phyloP scores from a whole-genome alignment of 2,797 vertebrate genomes.

The Huso huso region DNA sequence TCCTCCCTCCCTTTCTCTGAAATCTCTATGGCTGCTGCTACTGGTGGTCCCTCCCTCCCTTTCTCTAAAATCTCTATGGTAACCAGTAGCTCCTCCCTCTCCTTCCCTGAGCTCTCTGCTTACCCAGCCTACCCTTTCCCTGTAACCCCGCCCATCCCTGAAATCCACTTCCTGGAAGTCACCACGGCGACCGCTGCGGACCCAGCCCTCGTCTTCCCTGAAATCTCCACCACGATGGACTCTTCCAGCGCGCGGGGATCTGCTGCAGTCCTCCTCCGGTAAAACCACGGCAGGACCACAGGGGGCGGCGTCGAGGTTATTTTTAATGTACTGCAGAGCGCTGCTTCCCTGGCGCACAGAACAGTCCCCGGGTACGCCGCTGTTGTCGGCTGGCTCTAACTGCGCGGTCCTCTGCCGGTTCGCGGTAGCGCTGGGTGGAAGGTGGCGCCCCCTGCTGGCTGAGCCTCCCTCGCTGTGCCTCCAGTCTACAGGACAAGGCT shows the following conservation, averaged over 20 bases:
- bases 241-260: neutral
- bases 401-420: slow-evolving; percentile 22
- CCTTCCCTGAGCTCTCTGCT: slow-evolving; percentile 10
- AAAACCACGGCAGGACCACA: slow-evolving; percentile 11
- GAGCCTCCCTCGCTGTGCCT: slow-evolving; percentile 25
- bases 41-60: slow-evolving; percentile 16
- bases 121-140: too few relatives aligned
- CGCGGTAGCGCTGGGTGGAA: slow-evolving; percentile 26
- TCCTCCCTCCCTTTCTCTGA: slow-evolving; percentile 28
- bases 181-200: slow-evolving; percentile 4
- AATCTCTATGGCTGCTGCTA: slow-evolving; percentile 18
- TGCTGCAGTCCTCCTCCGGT: slow-evolving; percentile 11
- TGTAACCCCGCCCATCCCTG: too few relatives aligned
- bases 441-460: slow-evolving; percentile 42
- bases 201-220: slow-evolving; percentile 15
- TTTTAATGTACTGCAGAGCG: slow-evolving; percentile 31
- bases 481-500: slow-evolving; percentile 29
- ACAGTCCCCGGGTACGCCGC: slow-evolving; percentile 36
- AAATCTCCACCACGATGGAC: neutral
- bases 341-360: slow-evolving; percentile 38
- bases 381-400: slow-evolving; percentile 29
- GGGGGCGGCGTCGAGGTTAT: slow-evolving; percentile 28
- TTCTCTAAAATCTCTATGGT: slow-evolving; percentile 13
- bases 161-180: too few relatives aligned
- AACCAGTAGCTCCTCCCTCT: slow-evolving; percentile 12